Base-by-base conservation (phyloP, 1,140 invertebrate species). In the Carposina sasakii region DNA sequence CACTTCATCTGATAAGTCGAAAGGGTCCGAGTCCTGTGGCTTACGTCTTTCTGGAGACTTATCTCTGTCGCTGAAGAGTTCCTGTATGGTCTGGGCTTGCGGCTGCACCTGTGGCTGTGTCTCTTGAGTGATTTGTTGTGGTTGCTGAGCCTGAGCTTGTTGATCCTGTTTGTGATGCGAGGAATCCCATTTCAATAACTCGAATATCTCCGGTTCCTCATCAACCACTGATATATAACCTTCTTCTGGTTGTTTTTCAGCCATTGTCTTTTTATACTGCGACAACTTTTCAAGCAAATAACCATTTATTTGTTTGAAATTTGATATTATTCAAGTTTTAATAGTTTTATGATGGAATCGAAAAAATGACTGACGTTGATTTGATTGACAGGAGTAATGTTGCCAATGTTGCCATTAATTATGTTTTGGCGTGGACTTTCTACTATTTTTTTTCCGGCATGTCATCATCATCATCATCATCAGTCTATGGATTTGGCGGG, bases 211-310 rank as follows among this genome's bases (percentile, higher is more conserved):
- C 9, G 78, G 78, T 26, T 82, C 78, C 39, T 82, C 78, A 33
- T 82, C 78, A 39, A 82, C 78, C 44, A 82, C 78, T 26, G 78
- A 82, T 70, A 82, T 79, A 39, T 82, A 82, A 10, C 67, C 66
- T 44, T 82, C 78, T 43, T 82, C 78, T 52, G 74, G 69, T 44
- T 72, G 76, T 49, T 82, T 82, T 51, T 75, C 76, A 43, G 72
- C 72, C 78, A 82, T 82, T 65, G 57, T 67, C 50, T 45, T 53
- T 24, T 13, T 46, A 42, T 58, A 41, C 60, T 61, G 8, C 16
- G 3, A 3, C 3, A 15, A 13, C 31, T 39, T 39, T 30, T n/a
- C n/a, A n/a, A n/a, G n/a, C n/a, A n/a, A n/a, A n/a, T n/a, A n/a
- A n/a, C n/a, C n/a, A n/a, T n/a, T n/a, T n/a, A n/a, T n/a, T n/a